These are phyloP conservation scores for Hormaphis cornu DNA, from an alignment of 1,140 invertebrate species.

Conservation along the genomic window DNA sequence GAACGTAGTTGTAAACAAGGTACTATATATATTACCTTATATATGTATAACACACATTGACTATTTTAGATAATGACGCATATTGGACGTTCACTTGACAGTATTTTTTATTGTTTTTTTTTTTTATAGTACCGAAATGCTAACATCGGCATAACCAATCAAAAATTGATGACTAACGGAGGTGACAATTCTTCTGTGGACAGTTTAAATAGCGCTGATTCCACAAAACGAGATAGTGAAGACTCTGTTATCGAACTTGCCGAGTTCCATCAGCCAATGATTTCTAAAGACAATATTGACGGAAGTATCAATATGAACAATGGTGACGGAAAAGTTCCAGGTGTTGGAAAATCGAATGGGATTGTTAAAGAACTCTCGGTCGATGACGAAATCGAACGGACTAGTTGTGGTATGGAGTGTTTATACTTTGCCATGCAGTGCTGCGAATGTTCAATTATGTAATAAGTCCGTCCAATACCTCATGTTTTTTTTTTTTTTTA, in stretches of 20 bases:
- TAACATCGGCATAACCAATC: neutral
- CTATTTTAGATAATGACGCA: too few relatives aligned
- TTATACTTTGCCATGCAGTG: constrained; percentile 27
- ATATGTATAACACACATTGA: too few relatives aligned
- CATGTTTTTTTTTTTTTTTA: neutral
- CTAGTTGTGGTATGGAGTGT: constrained; percentile 25
- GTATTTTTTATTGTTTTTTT: neutral
- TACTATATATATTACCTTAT: too few relatives aligned
- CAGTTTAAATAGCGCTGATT: constrained; percentile 20
- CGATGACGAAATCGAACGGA: constrained; percentile 1
- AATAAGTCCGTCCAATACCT: neutral
- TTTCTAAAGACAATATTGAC: neutral
- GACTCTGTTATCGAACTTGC: neutral
- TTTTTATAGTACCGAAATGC: constrained; percentile 3
- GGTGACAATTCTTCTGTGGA: constrained; percentile 16
- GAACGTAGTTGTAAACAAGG: too few relatives aligned
- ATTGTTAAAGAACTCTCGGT: neutral
- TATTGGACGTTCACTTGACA: too few relatives aligned
- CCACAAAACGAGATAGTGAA: constrained; percentile 4
- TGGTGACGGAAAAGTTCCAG: constrained; percentile 1
- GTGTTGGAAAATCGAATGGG: neutral
- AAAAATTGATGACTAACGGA: neutral
- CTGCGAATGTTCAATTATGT: constrained; percentile 26
- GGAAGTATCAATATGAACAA: neutral
- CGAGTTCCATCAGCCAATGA: constrained; percentile 15